A percentile compares a stretch with the other conserved stretches of the same genome.
Conservation (phyloP, 2,797 vertebrate species). For the Taenioides sp. region DNA sequence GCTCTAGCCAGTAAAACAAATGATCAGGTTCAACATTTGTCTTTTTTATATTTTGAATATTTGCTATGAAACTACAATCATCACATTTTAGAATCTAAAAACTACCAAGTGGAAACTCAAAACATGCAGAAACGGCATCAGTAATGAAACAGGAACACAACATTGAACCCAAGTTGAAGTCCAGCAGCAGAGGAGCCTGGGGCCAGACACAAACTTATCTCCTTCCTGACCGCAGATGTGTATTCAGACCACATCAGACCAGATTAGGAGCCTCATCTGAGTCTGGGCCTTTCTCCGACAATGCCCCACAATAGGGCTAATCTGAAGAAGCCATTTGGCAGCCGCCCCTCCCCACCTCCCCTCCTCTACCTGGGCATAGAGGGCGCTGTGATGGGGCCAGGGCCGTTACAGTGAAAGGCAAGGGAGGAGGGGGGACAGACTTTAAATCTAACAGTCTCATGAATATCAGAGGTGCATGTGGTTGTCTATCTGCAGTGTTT, state of each 20-base stretch:
- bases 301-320: constrained; percentile 52
- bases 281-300: constrained; percentile 57
- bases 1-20: no score
- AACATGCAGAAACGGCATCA: background rate
- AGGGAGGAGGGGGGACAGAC: constrained; percentile 11
- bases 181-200: constrained; percentile 25
- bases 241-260: constrained; percentile 51
- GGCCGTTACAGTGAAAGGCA: constrained; percentile 49
- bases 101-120: background rate
- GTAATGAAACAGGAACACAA: background rate
- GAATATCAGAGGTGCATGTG: background rate
- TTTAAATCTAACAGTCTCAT: constrained; percentile 9
- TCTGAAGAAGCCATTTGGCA: constrained; percentile 51
- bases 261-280: constrained; percentile 46
- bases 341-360: constrained; percentile 11
- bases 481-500: background rate
- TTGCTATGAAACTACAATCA: no score
- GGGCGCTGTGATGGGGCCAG: constrained; percentile 32
- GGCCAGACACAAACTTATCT: constrained; percentile 34
- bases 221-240: constrained; percentile 52
- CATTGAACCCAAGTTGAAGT: constrained; percentile 26
- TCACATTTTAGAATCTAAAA: no score
- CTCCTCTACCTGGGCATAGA: constrained; percentile 29
- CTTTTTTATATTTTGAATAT: no score
- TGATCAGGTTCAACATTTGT: no score